A percentile compares a stretch with the other conserved stretches of the same genome.
phyloP scores from a whole-genome alignment of 2,888 invertebrate genomes.

The Caenorhabditis angaria region DNA sequence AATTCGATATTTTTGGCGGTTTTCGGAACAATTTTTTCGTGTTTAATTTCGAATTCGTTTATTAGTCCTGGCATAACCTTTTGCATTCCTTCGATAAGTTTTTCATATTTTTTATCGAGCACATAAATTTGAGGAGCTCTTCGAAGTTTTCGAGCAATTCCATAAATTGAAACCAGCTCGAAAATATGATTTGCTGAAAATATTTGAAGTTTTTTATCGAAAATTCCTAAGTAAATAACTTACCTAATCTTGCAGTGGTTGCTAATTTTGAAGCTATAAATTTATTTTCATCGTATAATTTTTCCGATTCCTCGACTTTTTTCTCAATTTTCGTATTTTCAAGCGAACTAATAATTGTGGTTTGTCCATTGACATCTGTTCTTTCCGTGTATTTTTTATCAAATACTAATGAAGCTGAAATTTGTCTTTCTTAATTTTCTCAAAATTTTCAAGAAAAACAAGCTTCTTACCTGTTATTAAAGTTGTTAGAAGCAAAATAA shows the following conservation, averaged over 20 bases:
- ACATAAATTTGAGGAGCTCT: slow-evolving; percentile 26
- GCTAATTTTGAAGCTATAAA: slow-evolving; percentile 25
- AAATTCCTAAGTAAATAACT: background rate
- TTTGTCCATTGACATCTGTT: background rate
- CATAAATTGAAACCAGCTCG: slow-evolving; percentile 25
- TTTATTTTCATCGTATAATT: background rate
- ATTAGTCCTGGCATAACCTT: slow-evolving; percentile 23
- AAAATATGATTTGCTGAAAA: slow-evolving; percentile 32
- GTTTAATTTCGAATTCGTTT: slow-evolving; percentile 17
- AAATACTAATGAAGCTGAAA: background rate
- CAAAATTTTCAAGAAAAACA: background rate
- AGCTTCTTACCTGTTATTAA: background rate
- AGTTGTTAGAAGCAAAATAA: background rate
- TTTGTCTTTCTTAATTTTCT: too few relatives aligned
- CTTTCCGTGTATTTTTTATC: background rate
- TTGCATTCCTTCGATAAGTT: slow-evolving; percentile 7
- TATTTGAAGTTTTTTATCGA: background rate
- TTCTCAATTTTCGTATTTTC: background rate
- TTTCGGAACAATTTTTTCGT: background rate
- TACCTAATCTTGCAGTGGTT: slow-evolving; percentile 29
- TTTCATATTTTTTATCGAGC: slow-evolving; percentile 15
- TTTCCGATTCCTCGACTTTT: background rate
- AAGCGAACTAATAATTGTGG: too few relatives aligned
- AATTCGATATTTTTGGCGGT: slow-evolving; percentile 7
- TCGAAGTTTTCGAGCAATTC: slow-evolving; percentile 20